Evolutionary conservation across 37 sponge, comb jelly and placozoan genomes (phyloP).

Genomic region (Eunapius fragilis): DNA sequence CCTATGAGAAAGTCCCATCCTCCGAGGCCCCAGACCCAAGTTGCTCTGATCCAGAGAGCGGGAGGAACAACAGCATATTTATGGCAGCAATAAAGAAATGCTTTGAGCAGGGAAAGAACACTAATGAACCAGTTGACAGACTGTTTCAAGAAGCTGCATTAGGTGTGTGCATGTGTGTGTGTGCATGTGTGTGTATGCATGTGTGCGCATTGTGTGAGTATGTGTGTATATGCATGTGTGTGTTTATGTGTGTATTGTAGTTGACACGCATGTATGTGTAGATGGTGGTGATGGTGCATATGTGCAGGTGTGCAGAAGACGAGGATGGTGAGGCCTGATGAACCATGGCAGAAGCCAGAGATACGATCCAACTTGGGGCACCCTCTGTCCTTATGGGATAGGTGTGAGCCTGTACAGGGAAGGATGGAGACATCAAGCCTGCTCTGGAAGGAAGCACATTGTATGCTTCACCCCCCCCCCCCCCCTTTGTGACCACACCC

Average conservation of each 20-base stretch:
- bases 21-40: neutral
- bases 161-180: conserved; percentile 10
- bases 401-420: conserved; percentile 17
- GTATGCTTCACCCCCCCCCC: conserved; percentile 29
- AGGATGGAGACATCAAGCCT: conserved; percentile 25
- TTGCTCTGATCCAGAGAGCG: neutral
- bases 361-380: conserved; percentile 68
- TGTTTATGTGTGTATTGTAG: neutral
- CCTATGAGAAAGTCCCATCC: conserved; percentile 40
- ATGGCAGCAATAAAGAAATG: conserved; percentile 65
- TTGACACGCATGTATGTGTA: no score
- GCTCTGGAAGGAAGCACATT: conserved; percentile 65
- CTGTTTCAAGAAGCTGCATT: conserved; percentile 55
- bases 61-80: conserved; percentile 75
- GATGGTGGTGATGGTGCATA: neutral
- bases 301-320: conserved; percentile 7
- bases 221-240: neutral
- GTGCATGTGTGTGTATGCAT: conserved; percentile 1
- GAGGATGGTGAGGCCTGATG: neutral
- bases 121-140: conserved; percentile 38
- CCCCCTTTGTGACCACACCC: neutral
- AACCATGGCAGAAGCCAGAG: conserved; percentile 77
- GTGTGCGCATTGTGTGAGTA: neutral
- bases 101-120: conserved; percentile 39
- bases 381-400: conserved; percentile 56